Conservation (phyloP, 2,797 vertebrate species). For the Synanceia verrucosa region DNA sequence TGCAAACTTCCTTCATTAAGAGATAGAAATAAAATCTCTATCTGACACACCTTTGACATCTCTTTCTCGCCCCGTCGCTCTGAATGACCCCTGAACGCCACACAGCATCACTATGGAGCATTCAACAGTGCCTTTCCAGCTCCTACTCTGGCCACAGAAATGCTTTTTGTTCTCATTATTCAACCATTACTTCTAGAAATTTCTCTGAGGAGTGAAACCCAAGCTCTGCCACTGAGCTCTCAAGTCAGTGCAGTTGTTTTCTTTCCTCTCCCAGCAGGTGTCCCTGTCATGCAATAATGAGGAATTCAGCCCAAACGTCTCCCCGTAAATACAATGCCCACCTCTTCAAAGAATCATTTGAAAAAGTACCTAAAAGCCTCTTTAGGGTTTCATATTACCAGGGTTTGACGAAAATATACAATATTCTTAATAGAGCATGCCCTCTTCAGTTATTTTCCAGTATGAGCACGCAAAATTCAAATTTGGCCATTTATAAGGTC, state of each 20-base stretch:
- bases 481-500: conserved; percentile 16
- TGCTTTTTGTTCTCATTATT: not conserved
- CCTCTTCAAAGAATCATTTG: conserved; percentile 58
- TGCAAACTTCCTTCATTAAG: conserved; percentile 66
- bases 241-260: conserved; percentile 58
- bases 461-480: conserved; percentile 15
- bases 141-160: conserved; percentile 14
- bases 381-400: conserved; percentile 19
- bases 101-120: not conserved
- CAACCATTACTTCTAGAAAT: conserved; percentile 38
- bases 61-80: conserved; percentile 7
- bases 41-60: conserved; percentile 25
- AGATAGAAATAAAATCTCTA: conserved; percentile 51
- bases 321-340: conserved; percentile 48
- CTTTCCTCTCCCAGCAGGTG: conserved; percentile 78
- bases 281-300: conserved; percentile 76
- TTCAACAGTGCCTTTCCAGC: conserved; percentile 7
- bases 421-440: conserved; percentile 8
- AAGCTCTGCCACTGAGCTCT: conserved; percentile 43
- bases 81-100: not conserved
- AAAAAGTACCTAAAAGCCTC: conserved; percentile 37
- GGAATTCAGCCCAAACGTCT: conserved; percentile 57
- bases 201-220: conserved; percentile 47
- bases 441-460: conserved; percentile 41
- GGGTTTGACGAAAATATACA: conserved; percentile 19